These are phyloP conservation scores for Pristis pectinata DNA, from an alignment of 2,797 vertebrate species.

Conservation along the genomic window DNA sequence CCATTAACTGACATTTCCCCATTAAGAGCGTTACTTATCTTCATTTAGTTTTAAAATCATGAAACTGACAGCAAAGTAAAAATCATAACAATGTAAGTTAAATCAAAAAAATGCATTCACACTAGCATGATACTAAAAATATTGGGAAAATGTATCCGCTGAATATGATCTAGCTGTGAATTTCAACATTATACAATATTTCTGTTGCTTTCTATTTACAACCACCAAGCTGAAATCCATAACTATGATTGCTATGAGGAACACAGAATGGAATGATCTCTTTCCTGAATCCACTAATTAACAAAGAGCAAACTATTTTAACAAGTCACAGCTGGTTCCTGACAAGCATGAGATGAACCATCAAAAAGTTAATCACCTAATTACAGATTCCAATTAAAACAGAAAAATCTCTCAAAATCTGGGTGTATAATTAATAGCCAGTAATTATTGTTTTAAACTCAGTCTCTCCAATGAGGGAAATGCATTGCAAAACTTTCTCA, in stretches of 20 bases:
- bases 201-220: slow-evolving; percentile 1
- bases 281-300: slow-evolving; percentile 29
- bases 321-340: slow-evolving; percentile 25
- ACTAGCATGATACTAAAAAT: not conserved
- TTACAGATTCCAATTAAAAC: slow-evolving; percentile 2
- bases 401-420: not conserved
- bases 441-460: not conserved
- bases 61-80: not conserved
- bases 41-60: not conserved
- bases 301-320: slow-evolving; percentile 18
- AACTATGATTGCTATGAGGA: not conserved
- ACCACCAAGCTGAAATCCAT: not conserved
- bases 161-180: not conserved
- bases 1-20: not conserved
- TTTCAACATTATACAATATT: not conserved
- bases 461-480: not conserved
- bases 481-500: not conserved
- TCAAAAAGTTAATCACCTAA: slow-evolving; percentile 29
- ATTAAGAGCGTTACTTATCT: not conserved
- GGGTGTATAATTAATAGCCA: slow-evolving; percentile 11
- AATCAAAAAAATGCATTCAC: not conserved
- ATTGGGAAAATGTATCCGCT: not conserved
- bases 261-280: not conserved
- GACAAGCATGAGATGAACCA: slow-evolving; percentile 6
- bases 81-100: not conserved